Evolutionary conservation across 2,113 vertebrate genomes (phyloP).

Genomic region (Girardinichthys multiradiatus): DNA sequence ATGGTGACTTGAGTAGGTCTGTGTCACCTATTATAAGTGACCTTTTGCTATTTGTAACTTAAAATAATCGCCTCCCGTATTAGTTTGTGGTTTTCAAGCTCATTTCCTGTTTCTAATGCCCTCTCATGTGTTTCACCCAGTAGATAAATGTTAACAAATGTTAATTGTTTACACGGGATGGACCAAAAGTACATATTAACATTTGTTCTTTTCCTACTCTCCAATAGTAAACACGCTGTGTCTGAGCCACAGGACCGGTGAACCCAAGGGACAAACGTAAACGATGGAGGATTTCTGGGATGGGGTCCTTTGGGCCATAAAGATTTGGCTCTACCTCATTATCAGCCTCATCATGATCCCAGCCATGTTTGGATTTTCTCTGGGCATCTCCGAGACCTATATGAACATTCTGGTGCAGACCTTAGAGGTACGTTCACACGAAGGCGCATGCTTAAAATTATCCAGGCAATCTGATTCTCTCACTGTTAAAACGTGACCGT

Average conservation of each 20-base stretch:
- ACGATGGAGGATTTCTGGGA: slow-evolving; percentile 84
- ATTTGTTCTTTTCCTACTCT: background rate
- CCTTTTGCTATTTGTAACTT: background rate
- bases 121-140: background rate
- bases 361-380: slow-evolving; percentile 89
- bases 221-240: slow-evolving; percentile 5
- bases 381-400: slow-evolving; percentile 93
- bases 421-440: slow-evolving; percentile 86
- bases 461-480: background rate
- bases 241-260: slow-evolving; percentile 31
- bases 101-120: background rate
- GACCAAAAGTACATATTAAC: background rate
- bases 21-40: background rate
- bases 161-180: background rate
- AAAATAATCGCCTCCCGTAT: background rate
- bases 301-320: slow-evolving; percentile 62
- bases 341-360: slow-evolving; percentile 88
- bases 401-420: slow-evolving; percentile 90
- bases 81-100: background rate
- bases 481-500: background rate
- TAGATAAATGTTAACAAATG: background rate
- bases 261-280: slow-evolving; percentile 68
- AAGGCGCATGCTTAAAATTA: background rate
- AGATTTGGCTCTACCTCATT: slow-evolving; percentile 81
- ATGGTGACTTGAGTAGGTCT: slow-evolving; percentile 3